phyloP scores from a whole-genome alignment of 2,888 invertebrate species.

The Hedychridium roseum region DNA sequence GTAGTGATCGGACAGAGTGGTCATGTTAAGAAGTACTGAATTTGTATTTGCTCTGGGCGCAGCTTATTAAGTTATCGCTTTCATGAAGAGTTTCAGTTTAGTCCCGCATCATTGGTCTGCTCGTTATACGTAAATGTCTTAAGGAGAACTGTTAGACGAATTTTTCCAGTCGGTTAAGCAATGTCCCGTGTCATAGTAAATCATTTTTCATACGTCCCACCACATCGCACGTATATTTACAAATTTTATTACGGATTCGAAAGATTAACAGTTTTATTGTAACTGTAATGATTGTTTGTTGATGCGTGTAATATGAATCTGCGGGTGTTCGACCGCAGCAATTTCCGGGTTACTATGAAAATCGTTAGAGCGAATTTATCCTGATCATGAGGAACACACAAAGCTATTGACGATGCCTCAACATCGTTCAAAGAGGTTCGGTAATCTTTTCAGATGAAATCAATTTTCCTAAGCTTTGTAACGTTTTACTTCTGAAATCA shows the following conservation, averaged over 20 bases:
- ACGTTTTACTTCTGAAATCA: too few relatives aligned
- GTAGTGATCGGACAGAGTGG: slow-evolving; percentile 35
- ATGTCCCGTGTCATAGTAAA: slow-evolving; percentile 15
- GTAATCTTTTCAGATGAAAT: slow-evolving; percentile 17
- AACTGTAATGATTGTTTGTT: slow-evolving; percentile 19
- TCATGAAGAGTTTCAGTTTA: slow-evolving; percentile 33
- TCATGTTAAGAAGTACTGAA: slow-evolving; percentile 34
- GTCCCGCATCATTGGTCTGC: slow-evolving; percentile 43
- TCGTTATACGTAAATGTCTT: slow-evolving; percentile 28
- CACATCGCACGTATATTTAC: slow-evolving; percentile 17
- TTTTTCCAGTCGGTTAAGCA: slow-evolving; percentile 10
- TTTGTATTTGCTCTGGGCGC: slow-evolving; percentile 25
- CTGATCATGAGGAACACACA: slow-evolving; percentile 26
- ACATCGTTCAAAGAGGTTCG: slow-evolving; percentile 21
- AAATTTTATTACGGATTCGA: slow-evolving; percentile 34
- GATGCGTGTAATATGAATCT: too few relatives aligned
- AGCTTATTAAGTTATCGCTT: slow-evolving; percentile 31
- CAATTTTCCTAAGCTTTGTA: slow-evolving; percentile 20
- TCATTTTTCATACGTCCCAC: too few relatives aligned
- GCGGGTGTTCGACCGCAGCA: too few relatives aligned
- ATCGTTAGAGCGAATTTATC: too few relatives aligned
- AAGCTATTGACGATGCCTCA: slow-evolving; percentile 25
- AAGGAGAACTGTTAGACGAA: slow-evolving; percentile 28
- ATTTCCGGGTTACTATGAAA: too few relatives aligned
- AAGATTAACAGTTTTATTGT: slow-evolving; percentile 37